Evolutionary conservation across 2,113 vertebrate genomes (phyloP), one percentile per base, ranked within the genome.

Genomic region (Nothocercus julius): DNA sequence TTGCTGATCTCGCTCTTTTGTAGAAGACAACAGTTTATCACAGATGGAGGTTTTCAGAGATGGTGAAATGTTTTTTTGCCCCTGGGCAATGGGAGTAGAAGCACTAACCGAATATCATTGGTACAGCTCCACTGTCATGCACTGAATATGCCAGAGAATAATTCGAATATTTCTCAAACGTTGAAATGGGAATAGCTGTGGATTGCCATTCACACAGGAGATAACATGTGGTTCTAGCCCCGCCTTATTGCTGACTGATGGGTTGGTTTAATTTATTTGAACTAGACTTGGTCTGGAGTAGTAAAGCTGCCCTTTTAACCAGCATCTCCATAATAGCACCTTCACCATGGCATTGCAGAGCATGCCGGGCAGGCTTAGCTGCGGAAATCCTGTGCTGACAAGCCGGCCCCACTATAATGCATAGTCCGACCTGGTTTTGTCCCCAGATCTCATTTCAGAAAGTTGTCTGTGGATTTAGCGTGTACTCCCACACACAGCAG

Each of bases 361-460:
- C 11, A 5, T 10, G 7, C 13, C 84, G 47, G 61, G 27, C 51
- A 38, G 40, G 15, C 32, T 67, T 68, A 63, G 24, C 20, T 74
- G 19, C 30, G 34, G 16, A 82, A 93, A 92, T 49, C 28, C 11
- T 53, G 20, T n/a, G 18, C 82, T 74, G 40, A 75, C 61, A 69
- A 83, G 40, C 28, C 77, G 75, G 67, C 44, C 83, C 6, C n/a
- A 63, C 61, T 0, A 2, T 67, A 75, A 81, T 32, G 40, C 85
- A 11, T 28, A 80, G 85, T 49, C 9, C 2, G 45, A 54, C 63
- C 75, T 83, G 45, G 0, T 83, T 96, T 88, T 93, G 70, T 86
- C 73, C 59, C 86, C 80, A 63, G 82, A 90, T 9, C 12, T 84
- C 38, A 86, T 86, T 95, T 88, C 83, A 88, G 64, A 68, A 94